phyloP scores from a whole-genome alignment of 2,888 invertebrate genomes.

The Clivina fossor region DNA sequence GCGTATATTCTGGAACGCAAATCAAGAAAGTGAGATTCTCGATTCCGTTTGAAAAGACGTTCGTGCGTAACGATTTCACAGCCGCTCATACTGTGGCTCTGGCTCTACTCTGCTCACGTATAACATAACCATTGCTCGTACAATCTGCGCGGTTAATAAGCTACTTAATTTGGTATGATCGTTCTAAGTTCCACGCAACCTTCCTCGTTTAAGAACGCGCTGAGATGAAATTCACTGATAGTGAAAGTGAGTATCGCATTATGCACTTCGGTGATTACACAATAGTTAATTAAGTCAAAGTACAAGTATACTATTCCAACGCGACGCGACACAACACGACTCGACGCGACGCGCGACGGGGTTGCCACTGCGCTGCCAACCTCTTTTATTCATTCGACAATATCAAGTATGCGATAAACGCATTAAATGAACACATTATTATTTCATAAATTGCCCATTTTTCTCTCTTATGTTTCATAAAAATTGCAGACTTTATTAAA shows the following conservation, averaged over 20 bases:
- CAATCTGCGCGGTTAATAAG: slow-evolving; percentile 30
- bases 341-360: too few species aligned
- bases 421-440: too few species aligned
- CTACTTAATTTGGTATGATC: slow-evolving; percentile 29
- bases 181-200: slow-evolving; percentile 21
- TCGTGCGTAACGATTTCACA: slow-evolving; percentile 19
- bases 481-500: too few species aligned
- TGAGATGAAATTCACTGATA: slow-evolving; percentile 20
- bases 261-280: slow-evolving; percentile 26
- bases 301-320: too few species aligned
- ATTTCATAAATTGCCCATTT: too few species aligned
- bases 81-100: slow-evolving; percentile 5
- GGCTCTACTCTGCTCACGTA: slow-evolving; percentile 26
- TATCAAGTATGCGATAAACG: too few species aligned
- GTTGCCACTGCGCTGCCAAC: too few species aligned
- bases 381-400: too few species aligned
- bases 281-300: slow-evolving; percentile 26
- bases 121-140: slow-evolving; percentile 27
- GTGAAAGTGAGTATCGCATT: slow-evolving; percentile 28
- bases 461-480: too few species aligned
- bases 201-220: neutral
- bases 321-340: too few species aligned
- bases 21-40: neutral
- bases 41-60: slow-evolving; percentile 22
- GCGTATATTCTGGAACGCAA: neutral